Evolutionary conservation across 2,113 vertebrate genomes (phyloP), one percentile per base, ranked within the genome.

Genomic region (Clarias gariepinus): DNA sequence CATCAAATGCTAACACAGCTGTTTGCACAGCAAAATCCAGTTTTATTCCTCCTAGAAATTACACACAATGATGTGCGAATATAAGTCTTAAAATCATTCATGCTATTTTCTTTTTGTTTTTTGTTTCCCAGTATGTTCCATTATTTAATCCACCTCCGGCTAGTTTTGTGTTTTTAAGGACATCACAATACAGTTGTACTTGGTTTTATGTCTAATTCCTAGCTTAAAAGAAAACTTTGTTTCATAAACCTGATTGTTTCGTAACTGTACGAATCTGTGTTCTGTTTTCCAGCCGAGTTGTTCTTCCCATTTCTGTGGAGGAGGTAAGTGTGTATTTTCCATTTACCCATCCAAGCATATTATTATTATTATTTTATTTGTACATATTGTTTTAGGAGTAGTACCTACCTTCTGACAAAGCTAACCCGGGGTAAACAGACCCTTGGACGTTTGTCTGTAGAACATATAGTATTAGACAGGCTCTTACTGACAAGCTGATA

Each of bases 251-350:
- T 73, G 21, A 41, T 41, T 79, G 52, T 84, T 30, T 86, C 57
- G 11, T 87, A 61, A 69, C 23, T 77, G 3, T 77, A 66, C 9
- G 28, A 2, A 11, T 61, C 5, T 15, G 5, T 92, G 25, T 94
- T 92, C 74, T 87, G 12, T 89, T 36, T 61, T 95, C 91, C 89
- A 99, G 98, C 93, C 97, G 97, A 0, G 95, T 99, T 88, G 92
- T 98, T 92, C 95, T 99, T 92, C 98, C 98, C 1, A 91, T 99
- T 87, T 98, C 98, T 74, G 98, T 99, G 93, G 97, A 98, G 85
- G 98, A 99, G 97, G 98, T 99, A 92, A 96, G 96, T 84, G n/a
- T 73, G 73, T 55, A 1, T 36, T 23, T 30, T 23, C 57, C 28
- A 21, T 64, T 23, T 25, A 33, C 87, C 69, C 47, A 78, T n/a